Evolutionary conservation across 2,888 invertebrate genomes (phyloP), one percentile per base, ranked within the genome.

Genomic region (Sphecodes monilicornis): DNA sequence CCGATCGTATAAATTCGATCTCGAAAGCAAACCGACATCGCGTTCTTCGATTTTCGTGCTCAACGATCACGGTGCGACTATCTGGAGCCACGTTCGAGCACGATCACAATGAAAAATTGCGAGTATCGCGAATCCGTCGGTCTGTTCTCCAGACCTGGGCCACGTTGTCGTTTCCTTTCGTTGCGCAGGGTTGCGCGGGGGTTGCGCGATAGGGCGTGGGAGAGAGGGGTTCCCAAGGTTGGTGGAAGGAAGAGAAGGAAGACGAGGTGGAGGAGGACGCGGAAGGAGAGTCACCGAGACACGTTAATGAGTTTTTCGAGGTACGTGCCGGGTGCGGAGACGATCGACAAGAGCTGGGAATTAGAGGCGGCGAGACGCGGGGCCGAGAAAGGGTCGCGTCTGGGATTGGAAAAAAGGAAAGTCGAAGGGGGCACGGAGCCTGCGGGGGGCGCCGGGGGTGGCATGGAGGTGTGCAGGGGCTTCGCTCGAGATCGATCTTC

Each of bases 291-390:
- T 81, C 88, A 88, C 74, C 86, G 90, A 90, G 92, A 92, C 93
- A 92, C 93, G 93, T 94, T 94, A 94, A 94, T 94, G 94, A 94
- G 93, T 94, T 94, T 94, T 94, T 94, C 93, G 91, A 91, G 90
- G 91, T 91, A 93, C 93, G 92, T 93, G 92, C 92, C 91, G 90
- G 91, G 92, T 88, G 91, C 89, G 91, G 90, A 90, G 90, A 91
- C 92, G 92, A 93, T 92, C 92, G 92, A 92, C 92, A 90, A 91
- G 91, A 92, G 92, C 86, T 88, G 80, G 88, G 92, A 92, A 92
- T 93, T 93, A 93, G 92, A 93, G 90, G 86, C 78, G 74, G 74
- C 81, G 84, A 80, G 86, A 80, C 78, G 81, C 79, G 80, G 80
- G 79, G 72, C 64, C 32, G 36, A n/a, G 72, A 60, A 68, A 78